Base-by-base conservation (phyloP, 2,888 invertebrate species). In the Xestobium rufovillosum region DNA sequence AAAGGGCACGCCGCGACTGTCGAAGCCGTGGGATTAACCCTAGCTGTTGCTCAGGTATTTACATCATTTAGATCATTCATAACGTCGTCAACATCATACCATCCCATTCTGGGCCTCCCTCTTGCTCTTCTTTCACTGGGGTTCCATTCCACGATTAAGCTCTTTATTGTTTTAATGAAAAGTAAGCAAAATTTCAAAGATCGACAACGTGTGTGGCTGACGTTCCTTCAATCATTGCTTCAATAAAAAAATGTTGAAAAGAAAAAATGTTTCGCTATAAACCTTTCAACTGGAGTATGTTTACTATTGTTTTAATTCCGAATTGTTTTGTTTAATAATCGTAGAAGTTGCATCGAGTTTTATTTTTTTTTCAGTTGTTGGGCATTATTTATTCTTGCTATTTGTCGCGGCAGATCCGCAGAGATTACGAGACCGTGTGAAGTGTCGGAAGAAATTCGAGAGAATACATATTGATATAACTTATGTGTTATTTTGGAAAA, bases 341-440 rank as follows among this genome's bases (percentile, higher is more conserved):
- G 13, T 27, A 14, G 23, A 11, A 12, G 32, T 38, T 36, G 38
- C 34, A 25, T 31, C 6, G 23, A n/a, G n/a, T 19, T 6, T 19
- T 19, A 47, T 44, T 48, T 53, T 43, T 55, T 44, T 65, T 80
- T 49, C 72, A 87, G 88, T 70, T 92, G 29, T 68, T 92, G 54
- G 91, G 91, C 31, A 84, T 92, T 43, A 69, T 87, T 42, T 87
- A 90, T 61, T 88, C 94, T 14, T 94, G 92, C 71, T 88, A 86
- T 63, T 72, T 96, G 64, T 88, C 88, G 47, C 81, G 87, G 59
- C 85, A 88, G 55, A 89, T 95, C 60, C 83, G 86, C 31, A 59
- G 59, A 38, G 61, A 57, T 29, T 61, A 59, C 39, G 58, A 58
- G 41, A 56, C 57, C 26, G 57, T 59, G 26, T 59, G 52, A 54